Evolutionary conservation across 2,888 invertebrate genomes (phyloP).

Genomic region (Drosophila setosimentum): DNA sequence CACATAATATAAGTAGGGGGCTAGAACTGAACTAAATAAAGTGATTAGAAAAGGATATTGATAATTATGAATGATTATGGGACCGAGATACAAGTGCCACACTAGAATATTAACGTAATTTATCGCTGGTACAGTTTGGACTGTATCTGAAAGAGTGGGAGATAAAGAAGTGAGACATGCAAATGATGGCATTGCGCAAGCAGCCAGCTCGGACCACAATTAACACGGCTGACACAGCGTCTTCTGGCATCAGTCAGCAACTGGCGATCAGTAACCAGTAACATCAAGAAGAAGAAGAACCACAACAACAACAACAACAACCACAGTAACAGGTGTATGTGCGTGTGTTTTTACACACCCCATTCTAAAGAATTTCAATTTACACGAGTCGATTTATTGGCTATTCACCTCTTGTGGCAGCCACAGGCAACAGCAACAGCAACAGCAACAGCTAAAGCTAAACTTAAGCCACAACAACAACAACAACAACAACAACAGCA

Average conservation of each 20-base stretch:
- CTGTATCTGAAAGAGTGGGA: constrained; percentile 23
- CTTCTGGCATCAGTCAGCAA: constrained; percentile 27
- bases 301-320: constrained; percentile 11
- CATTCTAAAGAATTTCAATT: constrained; percentile 76
- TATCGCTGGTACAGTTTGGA: not conserved
- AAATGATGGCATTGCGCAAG: constrained; percentile 73
- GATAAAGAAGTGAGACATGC: constrained; percentile 41
- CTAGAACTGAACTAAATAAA: not conserved
- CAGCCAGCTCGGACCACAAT: constrained; percentile 51
- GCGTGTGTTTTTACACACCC: constrained; percentile 38
- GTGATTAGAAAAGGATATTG: not conserved
- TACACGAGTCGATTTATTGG: constrained; percentile 83
- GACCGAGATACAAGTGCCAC: not conserved
- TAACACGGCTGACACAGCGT: constrained; percentile 41
- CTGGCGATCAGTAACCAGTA: not conserved
- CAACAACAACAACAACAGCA: constrained; percentile 8
- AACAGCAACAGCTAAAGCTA: not conserved
- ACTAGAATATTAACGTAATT: no score
- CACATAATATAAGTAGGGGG: no score
- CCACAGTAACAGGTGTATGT: constrained; percentile 64
- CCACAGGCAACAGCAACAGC: constrained; percentile 29
- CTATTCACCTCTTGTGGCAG: constrained; percentile 83
- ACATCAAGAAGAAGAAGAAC: constrained; percentile 23
- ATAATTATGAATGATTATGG: not conserved
- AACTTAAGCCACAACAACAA: not conserved